Conservation (phyloP, 2,797 vertebrate species). For the Acipenser oxyrinchus region DNA sequence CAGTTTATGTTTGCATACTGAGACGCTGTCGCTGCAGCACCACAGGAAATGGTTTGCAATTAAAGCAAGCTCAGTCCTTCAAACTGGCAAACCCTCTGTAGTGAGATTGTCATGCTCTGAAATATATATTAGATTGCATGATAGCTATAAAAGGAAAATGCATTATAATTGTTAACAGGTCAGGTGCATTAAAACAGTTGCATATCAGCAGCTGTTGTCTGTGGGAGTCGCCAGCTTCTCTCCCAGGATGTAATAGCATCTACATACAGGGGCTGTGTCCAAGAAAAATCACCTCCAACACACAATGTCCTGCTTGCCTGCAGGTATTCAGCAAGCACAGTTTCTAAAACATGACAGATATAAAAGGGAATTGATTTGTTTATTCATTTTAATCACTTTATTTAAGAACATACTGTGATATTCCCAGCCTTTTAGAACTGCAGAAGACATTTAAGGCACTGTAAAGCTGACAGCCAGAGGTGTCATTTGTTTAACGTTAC, state of each 20-base stretch:
- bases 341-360: background rate
- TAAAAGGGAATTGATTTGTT: no score
- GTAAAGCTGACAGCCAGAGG: background rate
- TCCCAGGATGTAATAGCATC: background rate
- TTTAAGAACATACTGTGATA: background rate
- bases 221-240: background rate
- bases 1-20: slow-evolving; percentile 3
- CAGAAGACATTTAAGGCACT: background rate
- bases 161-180: background rate
- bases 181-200: background rate
- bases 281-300: background rate
- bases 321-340: background rate
- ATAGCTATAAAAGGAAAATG: background rate
- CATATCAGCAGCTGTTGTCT: background rate
- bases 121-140: slow-evolving; percentile 4
- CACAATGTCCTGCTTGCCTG: background rate
- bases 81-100: background rate
- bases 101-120: no score
- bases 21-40: background rate
- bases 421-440: background rate
- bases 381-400: background rate
- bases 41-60: slow-evolving; percentile 1
- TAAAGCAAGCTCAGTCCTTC: slow-evolving; percentile 8
- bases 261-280: background rate
- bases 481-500: background rate